Base-by-base conservation (phyloP, 2,888 invertebrate species). In the Chrysolina oricalcia region DNA sequence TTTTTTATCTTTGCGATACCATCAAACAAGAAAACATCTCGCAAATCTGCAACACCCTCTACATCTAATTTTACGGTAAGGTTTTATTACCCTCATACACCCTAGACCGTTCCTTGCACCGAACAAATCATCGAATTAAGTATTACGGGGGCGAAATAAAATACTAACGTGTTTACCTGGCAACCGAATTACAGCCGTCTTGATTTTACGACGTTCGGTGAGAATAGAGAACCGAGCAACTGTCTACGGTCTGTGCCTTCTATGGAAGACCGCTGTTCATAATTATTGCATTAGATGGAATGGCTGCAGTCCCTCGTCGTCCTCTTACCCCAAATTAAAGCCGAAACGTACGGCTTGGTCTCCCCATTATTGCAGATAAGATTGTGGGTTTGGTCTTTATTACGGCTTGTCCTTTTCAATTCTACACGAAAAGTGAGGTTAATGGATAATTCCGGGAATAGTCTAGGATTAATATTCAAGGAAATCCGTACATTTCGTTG, bases 231-330 rank as follows among this genome's bases (percentile, higher is more conserved):
- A 56, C 10, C 67, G 59, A 43, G 62, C 19, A 11, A 72, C 35
- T 62, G 64, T 65, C 59, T 73, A 70, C 69, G 71, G 74, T 74
- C 71, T 74, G 62, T 70, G 66, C 69, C 67, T 71, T 74, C 71
- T 74, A 66, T 70, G 66, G 66, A 56, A 70, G 69, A 75, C 75
- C 75, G 71, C 80, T 73, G 74, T 78, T 80, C 79, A 81, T 81
- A 80, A 81, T 81, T 81, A 81, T 81, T 81, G 81, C 79, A 81
- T 80, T 75, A 77, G 77, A 73, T 72, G 73, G 73, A 80, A 78
- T 73, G 73, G 73, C 76, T 46, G 53, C 56, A n/a, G 64, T 70
- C 71, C 71, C 75, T 66, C 62, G 53, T 46, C 66, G 63, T 66
- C 70, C 74, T 75, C 71, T 68, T 63, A 64, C 71, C 71, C 74